These are phyloP conservation scores for Minunthozetes semirufus DNA, from an alignment of 2,888 invertebrate species.

Conservation along the genomic window DNA sequence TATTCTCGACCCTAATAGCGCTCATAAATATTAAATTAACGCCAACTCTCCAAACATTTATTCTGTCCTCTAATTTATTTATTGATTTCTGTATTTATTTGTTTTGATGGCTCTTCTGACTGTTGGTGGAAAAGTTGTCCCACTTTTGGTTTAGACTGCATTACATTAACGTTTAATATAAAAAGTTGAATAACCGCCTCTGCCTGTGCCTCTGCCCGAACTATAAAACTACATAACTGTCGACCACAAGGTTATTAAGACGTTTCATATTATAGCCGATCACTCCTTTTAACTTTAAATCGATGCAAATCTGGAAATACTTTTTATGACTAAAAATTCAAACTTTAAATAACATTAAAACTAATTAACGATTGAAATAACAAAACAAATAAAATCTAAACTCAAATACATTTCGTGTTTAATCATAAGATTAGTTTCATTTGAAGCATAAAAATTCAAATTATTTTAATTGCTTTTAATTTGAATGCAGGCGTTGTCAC, in stretches of 20 bases:
- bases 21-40: conserved; percentile 10
- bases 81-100: background rate
- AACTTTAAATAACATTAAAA: no score
- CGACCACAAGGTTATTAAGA: conserved; percentile 30
- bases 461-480: background rate
- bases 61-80: conserved; percentile 20
- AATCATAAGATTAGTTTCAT: background rate
- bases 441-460: background rate
- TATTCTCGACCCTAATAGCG: background rate
- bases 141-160: background rate
- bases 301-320: no score
- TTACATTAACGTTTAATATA: conserved; percentile 19
- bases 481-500: conserved; percentile 14
- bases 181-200: conserved; percentile 29
- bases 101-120: conserved; percentile 5
- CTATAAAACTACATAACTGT: background rate
- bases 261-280: background rate
- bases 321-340: no score
- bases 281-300: no score
- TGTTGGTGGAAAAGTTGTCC: conserved; percentile 13
- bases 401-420: background rate
- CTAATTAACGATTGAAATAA: no score
- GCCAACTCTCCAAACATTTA: conserved; percentile 11
- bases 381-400: no score
- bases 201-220: conserved; percentile 7